These are phyloP conservation scores for Schizotus pectinicornis DNA, from an alignment of 2,888 invertebrate genomes.

Conservation along the genomic window DNA sequence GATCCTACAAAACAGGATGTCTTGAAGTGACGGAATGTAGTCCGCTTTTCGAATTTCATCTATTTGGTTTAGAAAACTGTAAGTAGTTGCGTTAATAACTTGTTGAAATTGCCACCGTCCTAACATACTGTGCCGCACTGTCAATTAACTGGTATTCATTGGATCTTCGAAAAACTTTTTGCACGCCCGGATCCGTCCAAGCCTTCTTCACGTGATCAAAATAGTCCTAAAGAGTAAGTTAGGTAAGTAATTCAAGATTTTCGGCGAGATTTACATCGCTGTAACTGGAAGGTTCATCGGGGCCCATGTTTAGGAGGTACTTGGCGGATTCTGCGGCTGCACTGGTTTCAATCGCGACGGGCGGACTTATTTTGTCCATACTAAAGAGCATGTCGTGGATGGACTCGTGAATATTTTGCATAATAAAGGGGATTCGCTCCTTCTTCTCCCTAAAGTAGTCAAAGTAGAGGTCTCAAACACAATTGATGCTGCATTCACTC, in stretches of 20 bases:
- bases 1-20: conserved; percentile 78
- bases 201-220: conserved; percentile 70
- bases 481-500: no score
- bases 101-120: conserved; percentile 1
- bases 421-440: conserved; percentile 71
- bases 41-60: conserved; percentile 67
- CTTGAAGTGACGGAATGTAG: conserved; percentile 77
- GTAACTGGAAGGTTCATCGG: conserved; percentile 62
- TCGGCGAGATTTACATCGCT: conserved; percentile 60
- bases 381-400: conserved; percentile 70
- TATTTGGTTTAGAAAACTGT: conserved; percentile 77
- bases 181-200: conserved; percentile 76
- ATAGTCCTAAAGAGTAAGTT: conserved; percentile 67
- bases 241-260: conserved; percentile 2
- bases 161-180: conserved; percentile 71
- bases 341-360: conserved; percentile 62
- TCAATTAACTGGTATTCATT: conserved; percentile 82
- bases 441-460: conserved; percentile 71
- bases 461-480: no score
- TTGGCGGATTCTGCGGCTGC: conserved; percentile 59
- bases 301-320: conserved; percentile 62
- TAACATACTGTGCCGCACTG: conserved; percentile 80
- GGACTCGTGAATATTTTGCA: conserved; percentile 77
- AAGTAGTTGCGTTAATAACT: conserved; percentile 7
- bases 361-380: conserved; percentile 60